Evolutionary conservation across 1,140 invertebrate genomes (phyloP).

Genomic region (Sipha flava): DNA sequence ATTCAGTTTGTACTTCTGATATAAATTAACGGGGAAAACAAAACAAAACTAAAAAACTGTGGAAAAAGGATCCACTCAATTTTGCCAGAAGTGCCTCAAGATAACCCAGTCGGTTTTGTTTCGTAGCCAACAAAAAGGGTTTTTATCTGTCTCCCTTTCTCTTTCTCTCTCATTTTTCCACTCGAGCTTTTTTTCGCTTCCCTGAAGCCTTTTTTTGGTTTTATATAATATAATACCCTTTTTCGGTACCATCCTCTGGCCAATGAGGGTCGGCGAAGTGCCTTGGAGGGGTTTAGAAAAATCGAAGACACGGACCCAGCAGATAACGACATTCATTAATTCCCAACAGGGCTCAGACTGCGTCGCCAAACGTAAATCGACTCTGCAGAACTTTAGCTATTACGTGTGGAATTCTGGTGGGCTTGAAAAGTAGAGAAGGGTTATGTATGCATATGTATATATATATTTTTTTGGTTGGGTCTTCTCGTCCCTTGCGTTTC

Average conservation of each 20-base stretch:
- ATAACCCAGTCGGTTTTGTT: slow-evolving; percentile 29
- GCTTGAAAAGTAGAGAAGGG: not conserved
- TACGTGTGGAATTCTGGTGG: slow-evolving; percentile 11
- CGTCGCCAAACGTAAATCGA: slow-evolving; percentile 31
- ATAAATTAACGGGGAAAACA: slow-evolving; percentile 19
- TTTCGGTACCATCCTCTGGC: not conserved
- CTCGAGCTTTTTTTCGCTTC: slow-evolving; percentile 2
- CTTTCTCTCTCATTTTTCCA: not conserved
- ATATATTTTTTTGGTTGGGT: not conserved
- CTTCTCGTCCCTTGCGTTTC: slow-evolving; percentile 1
- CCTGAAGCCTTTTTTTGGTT: slow-evolving; percentile 20
- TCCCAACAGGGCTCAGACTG: slow-evolving; percentile 24
- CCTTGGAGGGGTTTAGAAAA: slow-evolving; percentile 24
- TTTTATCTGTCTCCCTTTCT: slow-evolving; percentile 7
- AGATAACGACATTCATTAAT: slow-evolving; percentile 30
- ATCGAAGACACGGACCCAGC: slow-evolving; percentile 30
- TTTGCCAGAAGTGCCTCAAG: slow-evolving; percentile 32
- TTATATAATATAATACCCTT: slow-evolving; percentile 14
- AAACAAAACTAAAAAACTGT: not conserved
- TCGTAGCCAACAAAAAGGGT: slow-evolving; percentile 30
- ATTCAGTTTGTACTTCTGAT: slow-evolving; percentile 13
- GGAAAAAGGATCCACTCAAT: slow-evolving; percentile 32
- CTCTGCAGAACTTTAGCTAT: slow-evolving; percentile 25
- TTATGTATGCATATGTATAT: not conserved
- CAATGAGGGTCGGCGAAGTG: slow-evolving; percentile 16